These are phyloP conservation scores for Ophion ventricosus DNA, from an alignment of 2,888 invertebrate species.

Conservation along the genomic window DNA sequence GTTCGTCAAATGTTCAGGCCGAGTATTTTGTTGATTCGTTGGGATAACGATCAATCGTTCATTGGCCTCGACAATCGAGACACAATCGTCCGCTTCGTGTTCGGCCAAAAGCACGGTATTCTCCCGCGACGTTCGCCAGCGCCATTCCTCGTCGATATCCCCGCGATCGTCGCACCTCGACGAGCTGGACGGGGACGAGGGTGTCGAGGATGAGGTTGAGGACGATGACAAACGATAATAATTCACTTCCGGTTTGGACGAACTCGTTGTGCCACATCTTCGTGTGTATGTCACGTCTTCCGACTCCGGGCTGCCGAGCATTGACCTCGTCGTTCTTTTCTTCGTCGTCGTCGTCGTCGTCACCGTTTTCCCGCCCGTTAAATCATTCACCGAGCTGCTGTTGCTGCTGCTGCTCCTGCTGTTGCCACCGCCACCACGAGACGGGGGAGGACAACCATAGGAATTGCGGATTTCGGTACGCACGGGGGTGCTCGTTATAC, in stretches of 20 bases:
- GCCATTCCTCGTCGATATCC: conserved; percentile 64
- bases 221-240: conserved; percentile 54
- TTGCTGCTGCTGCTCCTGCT: too few relatives aligned
- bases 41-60: conserved; percentile 47
- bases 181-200: conserved; percentile 67
- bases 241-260: conserved; percentile 33
- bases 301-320: background rate
- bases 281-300: conserved; percentile 1
- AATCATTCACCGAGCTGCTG: conserved; percentile 33
- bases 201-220: conserved; percentile 57
- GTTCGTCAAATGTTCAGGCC: background rate
- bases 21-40: background rate
- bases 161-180: conserved; percentile 66
- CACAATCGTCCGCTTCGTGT: background rate
- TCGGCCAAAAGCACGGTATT: background rate
- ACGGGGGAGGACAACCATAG: conserved; percentile 23
- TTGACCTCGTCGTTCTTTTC: background rate
- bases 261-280: conserved; percentile 29
- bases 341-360: conserved; percentile 4
- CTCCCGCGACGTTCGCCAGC: conserved; percentile 51
- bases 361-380: conserved; percentile 6
- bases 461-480: conserved; percentile 72
- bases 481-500: conserved; percentile 81
- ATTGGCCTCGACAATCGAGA: background rate
- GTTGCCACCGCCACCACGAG: conserved; percentile 34